phyloP scores from a whole-genome alignment of 2,113 vertebrate genomes.

The Phainopepla nitens region DNA sequence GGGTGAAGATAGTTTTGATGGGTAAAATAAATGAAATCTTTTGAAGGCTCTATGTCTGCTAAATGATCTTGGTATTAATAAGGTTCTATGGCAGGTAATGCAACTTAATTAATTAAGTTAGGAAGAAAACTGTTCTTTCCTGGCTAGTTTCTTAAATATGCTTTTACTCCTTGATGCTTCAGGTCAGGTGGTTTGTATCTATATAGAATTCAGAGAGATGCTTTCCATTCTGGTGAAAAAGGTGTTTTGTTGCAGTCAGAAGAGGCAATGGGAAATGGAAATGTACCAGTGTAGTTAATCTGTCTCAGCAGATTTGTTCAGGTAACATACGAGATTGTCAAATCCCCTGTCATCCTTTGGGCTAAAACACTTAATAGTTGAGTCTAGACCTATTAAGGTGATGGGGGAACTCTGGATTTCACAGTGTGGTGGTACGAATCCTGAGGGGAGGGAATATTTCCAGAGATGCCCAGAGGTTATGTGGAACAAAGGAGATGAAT shows the following conservation, averaged over 20 bases:
- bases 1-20: background rate
- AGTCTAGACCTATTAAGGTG: background rate
- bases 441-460: background rate
- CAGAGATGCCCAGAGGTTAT: background rate
- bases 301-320: conserved; percentile 6
- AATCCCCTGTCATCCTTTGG: conserved; percentile 9
- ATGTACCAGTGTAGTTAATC: background rate
- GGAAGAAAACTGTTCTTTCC: background rate
- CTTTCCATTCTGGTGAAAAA: background rate
- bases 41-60: background rate
- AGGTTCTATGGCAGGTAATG: background rate
- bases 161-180: background rate
- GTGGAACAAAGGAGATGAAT: background rate
- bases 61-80: background rate
- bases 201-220: background rate
- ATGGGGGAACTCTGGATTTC: background rate
- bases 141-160: background rate
- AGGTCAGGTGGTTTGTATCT: background rate
- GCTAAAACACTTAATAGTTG: conserved; percentile 7
- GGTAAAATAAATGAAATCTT: background rate
- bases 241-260: background rate
- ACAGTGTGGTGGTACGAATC: background rate
- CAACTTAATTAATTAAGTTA: background rate
- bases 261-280: background rate
- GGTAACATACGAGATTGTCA: conserved; percentile 1